phyloP scores from a whole-genome alignment of 2,113 vertebrate species.

The Aphyosemion australe region DNA sequence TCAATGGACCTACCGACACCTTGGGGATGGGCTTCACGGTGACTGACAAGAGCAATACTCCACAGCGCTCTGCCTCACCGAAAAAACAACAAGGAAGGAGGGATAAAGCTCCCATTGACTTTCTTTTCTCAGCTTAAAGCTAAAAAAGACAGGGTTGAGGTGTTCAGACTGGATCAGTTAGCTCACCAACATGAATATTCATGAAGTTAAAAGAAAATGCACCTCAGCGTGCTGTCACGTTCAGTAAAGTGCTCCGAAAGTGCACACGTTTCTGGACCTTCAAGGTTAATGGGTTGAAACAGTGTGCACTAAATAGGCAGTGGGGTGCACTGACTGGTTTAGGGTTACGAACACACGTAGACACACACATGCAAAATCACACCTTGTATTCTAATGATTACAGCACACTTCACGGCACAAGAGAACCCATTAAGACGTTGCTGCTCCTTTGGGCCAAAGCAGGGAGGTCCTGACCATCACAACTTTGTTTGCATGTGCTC shows the following conservation, averaged over 20 bases:
- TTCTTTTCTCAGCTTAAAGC: constrained; percentile 63
- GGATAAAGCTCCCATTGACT: constrained; percentile 72
- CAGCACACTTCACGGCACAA: constrained; percentile 83
- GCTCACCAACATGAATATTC: no score
- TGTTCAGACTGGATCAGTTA: not conserved
- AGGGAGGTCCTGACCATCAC: constrained; percentile 60
- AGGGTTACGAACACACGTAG: constrained; percentile 77
- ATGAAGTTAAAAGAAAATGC: not conserved
- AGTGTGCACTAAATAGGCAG: constrained; percentile 78
- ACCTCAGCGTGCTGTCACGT: not conserved
- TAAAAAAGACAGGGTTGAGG: constrained; percentile 19
- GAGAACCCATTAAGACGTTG: constrained; percentile 76
- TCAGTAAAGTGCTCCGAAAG: constrained; percentile 33
- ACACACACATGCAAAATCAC: constrained; percentile 21
- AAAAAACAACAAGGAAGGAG: constrained; percentile 60
- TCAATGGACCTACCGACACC: constrained; percentile 85
- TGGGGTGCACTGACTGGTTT: constrained; percentile 79
- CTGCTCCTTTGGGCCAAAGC: constrained; percentile 67
- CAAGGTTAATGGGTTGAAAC: constrained; percentile 87
- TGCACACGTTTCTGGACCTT: constrained; percentile 73
- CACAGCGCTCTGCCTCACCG: constrained; percentile 70
- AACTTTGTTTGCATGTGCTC: constrained; percentile 54
- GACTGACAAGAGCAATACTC: constrained; percentile 86
- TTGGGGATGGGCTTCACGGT: constrained; percentile 86
- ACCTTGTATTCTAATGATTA: constrained; percentile 79